Evolutionary conservation across 1,140 invertebrate species (phyloP).

Genomic region (Platyura marginata): DNA sequence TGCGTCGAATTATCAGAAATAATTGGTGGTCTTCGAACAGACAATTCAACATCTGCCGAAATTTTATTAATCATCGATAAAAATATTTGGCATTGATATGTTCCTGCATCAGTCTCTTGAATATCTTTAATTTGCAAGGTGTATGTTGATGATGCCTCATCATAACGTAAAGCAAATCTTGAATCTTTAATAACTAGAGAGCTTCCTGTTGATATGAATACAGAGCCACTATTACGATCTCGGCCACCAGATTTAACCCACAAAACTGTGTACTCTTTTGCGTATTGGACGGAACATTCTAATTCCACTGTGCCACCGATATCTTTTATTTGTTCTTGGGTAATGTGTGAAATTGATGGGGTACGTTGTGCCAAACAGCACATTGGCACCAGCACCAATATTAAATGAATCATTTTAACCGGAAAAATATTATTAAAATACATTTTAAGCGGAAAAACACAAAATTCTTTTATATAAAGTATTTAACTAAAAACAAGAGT

Average conservation of each 20-base stretch:
- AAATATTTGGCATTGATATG: slow-evolving; percentile 72
- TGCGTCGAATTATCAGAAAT: slow-evolving; percentile 86
- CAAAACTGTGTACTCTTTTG: slow-evolving; percentile 62
- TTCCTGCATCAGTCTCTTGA: slow-evolving; percentile 81
- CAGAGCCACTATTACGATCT: slow-evolving; percentile 12
- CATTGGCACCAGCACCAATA: not conserved
- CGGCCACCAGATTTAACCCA: slow-evolving; percentile 49
- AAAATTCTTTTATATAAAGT: too few relatives aligned
- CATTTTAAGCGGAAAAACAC: too few relatives aligned
- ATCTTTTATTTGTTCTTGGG: slow-evolving; percentile 78
- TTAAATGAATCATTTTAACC: slow-evolving; percentile 1
- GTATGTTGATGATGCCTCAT: slow-evolving; percentile 58
- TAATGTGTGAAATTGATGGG: slow-evolving; percentile 80
- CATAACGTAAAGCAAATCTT: slow-evolving; percentile 65
- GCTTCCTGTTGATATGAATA: slow-evolving; percentile 51
- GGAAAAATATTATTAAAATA: too few relatives aligned
- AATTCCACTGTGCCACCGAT: slow-evolving; percentile 77
- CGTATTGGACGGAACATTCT: slow-evolving; percentile 77
- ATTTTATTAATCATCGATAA: slow-evolving; percentile 61
- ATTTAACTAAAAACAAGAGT: too few relatives aligned
- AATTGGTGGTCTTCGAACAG: slow-evolving; percentile 68
- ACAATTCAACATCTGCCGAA: slow-evolving; percentile 62
- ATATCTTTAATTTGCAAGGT: slow-evolving; percentile 84
- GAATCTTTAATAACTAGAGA: slow-evolving; percentile 71
- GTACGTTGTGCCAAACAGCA: slow-evolving; percentile 43